Conservation (phyloP, 1,140 invertebrate species). For the Drosophila obscura region DNA sequence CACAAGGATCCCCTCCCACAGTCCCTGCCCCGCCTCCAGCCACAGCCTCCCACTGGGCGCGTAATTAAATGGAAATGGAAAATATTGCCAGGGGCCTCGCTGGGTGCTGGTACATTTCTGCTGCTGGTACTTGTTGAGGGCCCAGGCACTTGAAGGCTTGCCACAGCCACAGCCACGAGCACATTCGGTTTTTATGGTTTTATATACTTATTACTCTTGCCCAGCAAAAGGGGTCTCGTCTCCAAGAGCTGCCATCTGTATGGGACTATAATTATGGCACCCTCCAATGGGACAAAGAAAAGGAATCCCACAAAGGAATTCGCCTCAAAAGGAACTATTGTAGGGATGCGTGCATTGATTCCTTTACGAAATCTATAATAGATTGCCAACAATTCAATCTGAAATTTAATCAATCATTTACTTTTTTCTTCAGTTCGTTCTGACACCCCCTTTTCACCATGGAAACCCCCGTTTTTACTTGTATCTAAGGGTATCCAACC, state of each 20-base stretch:
- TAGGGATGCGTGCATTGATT: too few relatives aligned
- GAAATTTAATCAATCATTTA: too few relatives aligned
- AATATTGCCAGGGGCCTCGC: slow-evolving; percentile 45
- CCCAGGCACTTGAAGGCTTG: slow-evolving; percentile 48
- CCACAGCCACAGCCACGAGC: slow-evolving; percentile 30
- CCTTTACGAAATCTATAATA: too few relatives aligned
- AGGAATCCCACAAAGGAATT: too few relatives aligned
- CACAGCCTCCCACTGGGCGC: slow-evolving; percentile 32
- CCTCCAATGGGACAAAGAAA: too few relatives aligned
- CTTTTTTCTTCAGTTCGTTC: too few relatives aligned
- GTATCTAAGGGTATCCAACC: too few relatives aligned
- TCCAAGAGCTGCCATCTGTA: slow-evolving; percentile 10
- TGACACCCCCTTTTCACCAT: too few relatives aligned
- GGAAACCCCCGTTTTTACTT: too few relatives aligned
- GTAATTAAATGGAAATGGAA: slow-evolving; percentile 76
- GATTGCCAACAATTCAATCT: too few relatives aligned
- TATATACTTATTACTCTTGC: slow-evolving; percentile 9
- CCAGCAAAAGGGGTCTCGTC: slow-evolving; percentile 6
- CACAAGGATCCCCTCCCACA: slow-evolving; percentile 19
- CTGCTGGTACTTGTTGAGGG: slow-evolving; percentile 47
- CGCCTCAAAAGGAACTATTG: too few relatives aligned
- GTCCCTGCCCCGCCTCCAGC: neutral
- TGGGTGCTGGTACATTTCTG: slow-evolving; percentile 12
- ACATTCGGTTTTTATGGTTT: slow-evolving; percentile 32
- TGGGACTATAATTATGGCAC: too few relatives aligned